Base-by-base conservation (phyloP, 2,888 invertebrate genomes). In the Philhelius pedissequus region DNA sequence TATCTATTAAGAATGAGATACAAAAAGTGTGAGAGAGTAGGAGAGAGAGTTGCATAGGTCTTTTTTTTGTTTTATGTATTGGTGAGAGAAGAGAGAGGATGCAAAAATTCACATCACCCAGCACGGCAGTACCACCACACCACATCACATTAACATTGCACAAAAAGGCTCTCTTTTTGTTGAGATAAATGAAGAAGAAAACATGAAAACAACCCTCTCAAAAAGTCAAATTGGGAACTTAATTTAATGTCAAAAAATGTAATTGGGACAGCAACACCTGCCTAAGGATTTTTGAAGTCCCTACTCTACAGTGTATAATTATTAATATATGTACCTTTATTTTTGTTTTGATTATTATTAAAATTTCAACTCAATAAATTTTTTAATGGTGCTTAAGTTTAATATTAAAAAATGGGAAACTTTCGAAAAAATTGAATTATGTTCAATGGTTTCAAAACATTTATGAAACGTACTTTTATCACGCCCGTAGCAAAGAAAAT, bases 231-330 rank as follows among this genome's bases (percentile, higher is more conserved):
- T 58, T 75, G 74, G 74, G 79, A 50, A 75, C 79, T 64, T 75
- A 66, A 70, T 80, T 32, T 64, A 66, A 70, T 80, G 71, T 76
- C 80, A 84, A 80, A n/a, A n/a, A n/a, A 76, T 79, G 80, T 76
- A 76, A 84, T 69, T 80, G 80, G 68, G 60, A 76, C 71, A 84
- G 75, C 71, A 80, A 80, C 84, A 84, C 84, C 80, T 84, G 84
- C 71, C 66, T 76, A 71, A 13, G 27, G 11, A 48, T 68, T 22
- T 60, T 32, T n/a, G 58, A 56, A 83, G 68, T 50, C 18, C 4
- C 2, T 5, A 25, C n/a, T n/a, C n/a, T n/a, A n/a, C n/a, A n/a
- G 40, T 38, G 38, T 18, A 9, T 7, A 11, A 60, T 9, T 11
- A 1, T 43, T 60, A 4, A 22, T n/a, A 20, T n/a, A n/a, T n/a